Evolutionary conservation across 1,140 invertebrate species (phyloP), one percentile per base, ranked within the genome.

Genomic region (Drosophila trapezifrons): DNA sequence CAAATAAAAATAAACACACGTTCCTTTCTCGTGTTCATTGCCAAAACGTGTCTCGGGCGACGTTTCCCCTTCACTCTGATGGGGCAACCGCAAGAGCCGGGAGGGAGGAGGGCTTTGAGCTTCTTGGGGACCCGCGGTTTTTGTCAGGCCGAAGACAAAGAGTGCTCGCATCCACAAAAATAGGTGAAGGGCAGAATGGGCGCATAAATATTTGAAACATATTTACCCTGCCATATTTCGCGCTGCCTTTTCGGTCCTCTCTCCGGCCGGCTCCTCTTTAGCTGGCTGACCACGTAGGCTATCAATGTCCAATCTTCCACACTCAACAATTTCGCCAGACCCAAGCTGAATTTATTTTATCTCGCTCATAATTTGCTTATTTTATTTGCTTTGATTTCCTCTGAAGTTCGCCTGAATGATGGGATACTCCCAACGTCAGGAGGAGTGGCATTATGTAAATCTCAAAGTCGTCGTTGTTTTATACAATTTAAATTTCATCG

Each of bases 1-100:
- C 80, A 84, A 84, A 84, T 84, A 84, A 84, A 72, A 76, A 80
- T 80, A 84, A 80, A 78, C 80, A 84, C 80, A 80, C 76, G 80
- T 84, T 73, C 72, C 42, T 63, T 54, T 51, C 78, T 52, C 70
- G 45, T 38, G 69, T 81, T 81, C 78, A 85, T 86, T 81, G 82
- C 78, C 75, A 74, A 85, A 85, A 85, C 82, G 82, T 85, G 82
- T 75, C 70, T 59, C 35, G 43, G 25, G 42, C 29, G 49, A 43
- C 59, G 59, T 54, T 54, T 56, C 70, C 55, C 38, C 38, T 52
- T 40, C 35, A 43, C 43, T 35, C 59, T 20, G 22, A 56, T 32
- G 59, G 29, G 51, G 45, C 17, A 37, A 65, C 56, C 51, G 40
- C 75, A 78, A 47, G 54, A 56, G 18, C 47, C 7, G 29, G 29